Evolutionary conservation across 2,888 invertebrate genomes (phyloP).

Genomic region (Epinotia bilunana): DNA sequence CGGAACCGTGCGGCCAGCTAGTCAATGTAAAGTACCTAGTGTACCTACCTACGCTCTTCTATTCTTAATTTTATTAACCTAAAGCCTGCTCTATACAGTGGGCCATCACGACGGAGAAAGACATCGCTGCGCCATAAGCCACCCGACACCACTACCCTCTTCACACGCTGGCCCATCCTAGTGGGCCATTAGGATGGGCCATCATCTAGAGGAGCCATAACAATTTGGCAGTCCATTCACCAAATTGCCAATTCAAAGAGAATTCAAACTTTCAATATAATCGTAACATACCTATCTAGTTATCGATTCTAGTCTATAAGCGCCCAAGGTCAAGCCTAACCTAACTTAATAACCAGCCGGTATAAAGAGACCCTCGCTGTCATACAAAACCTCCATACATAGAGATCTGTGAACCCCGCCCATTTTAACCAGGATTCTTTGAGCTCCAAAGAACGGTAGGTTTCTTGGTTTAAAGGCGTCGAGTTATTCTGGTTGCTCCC

Average conservation of each 20-base stretch:
- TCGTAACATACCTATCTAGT: slow-evolving; percentile 7
- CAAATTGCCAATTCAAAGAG: not conserved
- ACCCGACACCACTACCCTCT: no score
- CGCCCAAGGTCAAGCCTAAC: slow-evolving; percentile 22
- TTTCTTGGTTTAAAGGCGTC: not conserved
- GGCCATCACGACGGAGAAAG: no score
- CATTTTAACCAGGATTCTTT: slow-evolving; percentile 46
- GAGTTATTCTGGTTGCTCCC: slow-evolving; percentile 4
- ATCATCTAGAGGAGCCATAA: no score
- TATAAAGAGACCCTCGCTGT: slow-evolving; percentile 48
- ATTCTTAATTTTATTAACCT: not conserved
- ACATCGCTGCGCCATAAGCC: no score
- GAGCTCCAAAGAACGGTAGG: slow-evolving; percentile 41
- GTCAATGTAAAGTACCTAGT: no score
- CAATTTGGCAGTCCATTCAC: slow-evolving; percentile 9
- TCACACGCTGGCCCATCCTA: no score
- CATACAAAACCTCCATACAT: slow-evolving; percentile 43
- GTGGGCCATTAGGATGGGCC: no score
- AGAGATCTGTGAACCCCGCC: slow-evolving; percentile 49
- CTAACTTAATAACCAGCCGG: slow-evolving; percentile 42
- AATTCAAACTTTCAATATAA: slow-evolving; percentile 11
- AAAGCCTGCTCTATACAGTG: no score
- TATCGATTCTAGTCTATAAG: slow-evolving; percentile 21
- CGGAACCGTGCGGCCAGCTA: no score
- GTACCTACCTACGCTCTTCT: no score